phyloP scores from a whole-genome alignment of 2,113 vertebrate genomes.

The Sylvilagus bachmani region DNA sequence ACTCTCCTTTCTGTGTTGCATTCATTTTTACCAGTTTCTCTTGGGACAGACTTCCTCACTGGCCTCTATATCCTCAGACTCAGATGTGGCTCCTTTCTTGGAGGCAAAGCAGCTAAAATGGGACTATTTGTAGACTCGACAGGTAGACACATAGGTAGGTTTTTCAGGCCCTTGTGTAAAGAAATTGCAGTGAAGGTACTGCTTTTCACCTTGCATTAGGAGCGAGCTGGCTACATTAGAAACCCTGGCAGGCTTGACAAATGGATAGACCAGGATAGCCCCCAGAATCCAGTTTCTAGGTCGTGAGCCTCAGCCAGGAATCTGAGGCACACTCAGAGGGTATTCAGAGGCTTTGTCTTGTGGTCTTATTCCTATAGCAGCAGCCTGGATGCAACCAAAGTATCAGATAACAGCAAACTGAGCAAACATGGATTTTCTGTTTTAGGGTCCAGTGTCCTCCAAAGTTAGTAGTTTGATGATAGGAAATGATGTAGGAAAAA shows the following conservation, averaged over 20 bases:
- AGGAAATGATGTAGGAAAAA: not conserved
- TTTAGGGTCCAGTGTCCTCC: not conserved
- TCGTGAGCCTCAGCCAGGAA: not conserved
- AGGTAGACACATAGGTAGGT: not conserved
- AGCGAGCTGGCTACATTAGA: not conserved
- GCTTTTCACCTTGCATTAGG: not conserved
- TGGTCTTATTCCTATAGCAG: not conserved
- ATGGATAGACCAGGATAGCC: not conserved
- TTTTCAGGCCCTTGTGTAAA: conserved; percentile 38
- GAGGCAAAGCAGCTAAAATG: not conserved
- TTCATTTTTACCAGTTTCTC: not conserved
- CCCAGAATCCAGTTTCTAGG: not conserved
- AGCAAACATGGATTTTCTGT: not conserved
- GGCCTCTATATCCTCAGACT: not conserved
- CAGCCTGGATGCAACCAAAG: not conserved
- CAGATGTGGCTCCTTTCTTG: not conserved
- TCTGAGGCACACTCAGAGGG: not conserved
- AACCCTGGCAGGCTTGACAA: conserved; percentile 9
- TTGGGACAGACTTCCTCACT: not conserved
- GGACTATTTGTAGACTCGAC: not conserved
- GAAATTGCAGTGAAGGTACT: not conserved
- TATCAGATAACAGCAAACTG: not conserved
- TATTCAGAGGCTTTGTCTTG: not conserved
- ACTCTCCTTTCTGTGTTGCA: not conserved
- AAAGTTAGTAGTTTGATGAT: not conserved